Conservation (phyloP, 1,140 invertebrate genomes). For the Bombus soroeensis region DNA sequence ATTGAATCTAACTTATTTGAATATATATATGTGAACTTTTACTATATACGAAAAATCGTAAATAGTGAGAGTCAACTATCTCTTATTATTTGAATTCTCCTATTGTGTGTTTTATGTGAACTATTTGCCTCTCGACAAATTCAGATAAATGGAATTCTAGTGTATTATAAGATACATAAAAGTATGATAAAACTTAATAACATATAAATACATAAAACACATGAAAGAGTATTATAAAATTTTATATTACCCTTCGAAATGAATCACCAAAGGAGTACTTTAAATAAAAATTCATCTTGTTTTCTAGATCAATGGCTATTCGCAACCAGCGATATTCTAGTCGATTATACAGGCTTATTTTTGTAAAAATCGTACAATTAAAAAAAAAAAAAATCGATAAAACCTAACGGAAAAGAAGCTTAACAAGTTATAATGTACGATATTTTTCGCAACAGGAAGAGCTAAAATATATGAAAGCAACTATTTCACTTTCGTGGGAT, state of each 20-base stretch:
- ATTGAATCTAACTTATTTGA: too few relatives aligned
- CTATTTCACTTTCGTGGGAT: background rate
- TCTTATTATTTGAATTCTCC: too few relatives aligned
- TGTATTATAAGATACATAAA: too few relatives aligned
- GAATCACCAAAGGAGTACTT: background rate
- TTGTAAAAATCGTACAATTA: background rate
- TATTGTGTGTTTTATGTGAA: too few relatives aligned
- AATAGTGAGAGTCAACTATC: too few relatives aligned
- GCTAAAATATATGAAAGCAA: background rate
- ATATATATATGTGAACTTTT: too few relatives aligned
- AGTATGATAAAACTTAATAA: too few relatives aligned
- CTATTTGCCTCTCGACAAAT: too few relatives aligned
- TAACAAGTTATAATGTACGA: background rate
- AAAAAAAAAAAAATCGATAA: background rate
- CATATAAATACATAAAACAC: too few relatives aligned
- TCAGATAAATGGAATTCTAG: too few relatives aligned
- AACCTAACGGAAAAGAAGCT: background rate
- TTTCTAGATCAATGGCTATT: background rate
- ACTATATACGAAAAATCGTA: too few relatives aligned
- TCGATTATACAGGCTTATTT: background rate
- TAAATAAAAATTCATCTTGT: background rate
- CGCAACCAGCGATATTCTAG: background rate
- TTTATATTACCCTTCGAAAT: background rate
- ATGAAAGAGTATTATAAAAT: background rate
- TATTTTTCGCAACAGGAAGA: background rate